Evolutionary conservation across 2,888 invertebrate genomes (phyloP), one percentile per base, ranked within the genome.

Genomic region (Plagiodera versicolora): DNA sequence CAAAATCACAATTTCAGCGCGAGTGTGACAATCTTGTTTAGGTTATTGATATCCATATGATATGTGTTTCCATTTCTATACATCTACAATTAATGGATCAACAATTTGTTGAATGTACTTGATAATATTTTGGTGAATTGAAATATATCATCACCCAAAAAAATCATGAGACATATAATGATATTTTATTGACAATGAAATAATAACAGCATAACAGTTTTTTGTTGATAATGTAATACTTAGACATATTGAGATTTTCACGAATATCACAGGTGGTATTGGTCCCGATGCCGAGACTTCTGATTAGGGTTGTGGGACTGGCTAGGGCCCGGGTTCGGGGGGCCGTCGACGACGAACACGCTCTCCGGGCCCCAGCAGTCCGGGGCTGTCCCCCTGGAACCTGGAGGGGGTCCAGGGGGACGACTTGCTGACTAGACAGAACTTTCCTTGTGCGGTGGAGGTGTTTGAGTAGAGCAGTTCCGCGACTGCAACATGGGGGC

Each of bases 261-360:
- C 80, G 80, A 79, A 76, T 80, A 80, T 80, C 80, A 80, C 80
- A 80, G 79, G 80, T 80, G 80, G 78, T 77, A 79, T 80, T 80
- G 80, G 80, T 80, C 79, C 79, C 78, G 77, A 73, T 77, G 75
- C 76, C 78, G 77, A 78, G 77, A 78, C 78, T 74, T 68, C 70
- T 75, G 77, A 76, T 76, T 75, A 74, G 74, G 75, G 71, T 72
- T 70, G 60, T 59, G 56, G 60, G 63, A 57, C 51, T 50, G 73
- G 72, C 71, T 72, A 59, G 66, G 59, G 53, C 56, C 54, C 52
- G 53, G 61, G 44, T 58, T 53, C 32, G 56, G 46, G 49, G 63
- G 59, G 48, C 65, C 60, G 44, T 62, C 66, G 53, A 67, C 56
- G 56, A 67, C 56, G 51, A 67, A 67, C 19, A 67, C 53, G 58